Percentiles rank a stretch among this genome's conserved stretches.
Conservation (phyloP, 2,797 vertebrate genomes). For the Takifugu rubripes region DNA sequence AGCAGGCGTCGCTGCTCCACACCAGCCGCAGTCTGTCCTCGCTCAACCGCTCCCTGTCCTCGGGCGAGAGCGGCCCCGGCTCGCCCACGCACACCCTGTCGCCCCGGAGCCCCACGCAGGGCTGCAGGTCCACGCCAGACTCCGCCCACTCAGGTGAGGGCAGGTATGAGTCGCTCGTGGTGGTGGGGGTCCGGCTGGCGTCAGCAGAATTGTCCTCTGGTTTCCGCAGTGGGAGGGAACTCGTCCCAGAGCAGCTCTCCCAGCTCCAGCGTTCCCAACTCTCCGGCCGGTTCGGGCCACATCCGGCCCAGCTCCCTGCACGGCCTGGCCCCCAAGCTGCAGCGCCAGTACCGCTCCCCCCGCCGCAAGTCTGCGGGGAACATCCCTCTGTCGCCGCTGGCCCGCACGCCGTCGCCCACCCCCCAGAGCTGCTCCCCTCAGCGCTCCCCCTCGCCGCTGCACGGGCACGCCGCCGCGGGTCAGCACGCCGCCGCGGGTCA, state of each 20-base stretch:
- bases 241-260: conserved; percentile 98
- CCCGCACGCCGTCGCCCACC: conserved; percentile 93
- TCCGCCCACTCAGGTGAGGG: conserved; percentile 85
- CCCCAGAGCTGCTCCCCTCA: conserved; percentile 90
- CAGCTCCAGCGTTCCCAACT: conserved; percentile 94
- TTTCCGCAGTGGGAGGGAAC: conserved; percentile 81
- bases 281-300: conserved; percentile 91
- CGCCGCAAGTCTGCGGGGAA: conserved; percentile 94
- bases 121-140: conserved; percentile 86
- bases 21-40: conserved; percentile 95
- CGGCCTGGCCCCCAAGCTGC: conserved; percentile 92
- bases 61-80: conserved; percentile 91
- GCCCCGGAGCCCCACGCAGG: conserved; percentile 90
- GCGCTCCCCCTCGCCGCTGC: conserved; percentile 89
- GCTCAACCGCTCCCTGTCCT: conserved; percentile 92
- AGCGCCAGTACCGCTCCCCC: conserved; percentile 93
- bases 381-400: conserved; percentile 93
- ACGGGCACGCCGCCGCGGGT: conserved; percentile 73
- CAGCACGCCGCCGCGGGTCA: conserved; percentile 33
- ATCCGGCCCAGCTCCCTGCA: conserved; percentile 94
- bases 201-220: too few species aligned
- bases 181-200: too few species aligned
- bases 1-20: conserved; percentile 90
- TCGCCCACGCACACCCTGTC: conserved; percentile 95
- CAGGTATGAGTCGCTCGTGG: too few species aligned